Evolutionary conservation across 2,113 vertebrate genomes (phyloP).

Genomic region (Callipepla squamata): DNA sequence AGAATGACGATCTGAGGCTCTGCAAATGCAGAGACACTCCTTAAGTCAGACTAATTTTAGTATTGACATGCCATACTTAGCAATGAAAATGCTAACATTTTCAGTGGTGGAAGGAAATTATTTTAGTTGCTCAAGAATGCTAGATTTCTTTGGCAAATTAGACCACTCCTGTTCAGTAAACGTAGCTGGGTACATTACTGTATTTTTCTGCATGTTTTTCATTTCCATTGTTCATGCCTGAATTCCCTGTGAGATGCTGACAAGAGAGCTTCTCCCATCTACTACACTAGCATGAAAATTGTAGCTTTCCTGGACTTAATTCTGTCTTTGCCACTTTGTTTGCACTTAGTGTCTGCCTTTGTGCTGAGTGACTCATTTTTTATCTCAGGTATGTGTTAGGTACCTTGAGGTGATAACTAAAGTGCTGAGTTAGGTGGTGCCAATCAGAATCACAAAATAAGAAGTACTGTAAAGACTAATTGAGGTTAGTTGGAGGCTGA

Average conservation of each 20-base stretch:
- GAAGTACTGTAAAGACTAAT: neutral
- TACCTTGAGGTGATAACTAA: neutral
- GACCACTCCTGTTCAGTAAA: neutral
- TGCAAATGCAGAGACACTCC: neutral
- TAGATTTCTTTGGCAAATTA: neutral
- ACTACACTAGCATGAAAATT: neutral
- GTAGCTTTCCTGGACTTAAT: neutral
- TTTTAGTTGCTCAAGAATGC: conserved; percentile 22
- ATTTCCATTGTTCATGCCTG: neutral
- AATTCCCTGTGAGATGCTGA: neutral
- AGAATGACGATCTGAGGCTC: neutral
- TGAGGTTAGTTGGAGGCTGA: neutral
- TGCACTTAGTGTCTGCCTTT: neutral
- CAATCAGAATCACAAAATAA: neutral
- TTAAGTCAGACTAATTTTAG: neutral
- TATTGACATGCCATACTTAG: neutral
- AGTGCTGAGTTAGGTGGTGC: neutral
- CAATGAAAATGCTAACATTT: neutral
- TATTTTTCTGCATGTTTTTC: neutral
- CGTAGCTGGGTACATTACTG: accelerated
- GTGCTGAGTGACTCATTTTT: neutral
- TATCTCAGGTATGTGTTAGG: neutral
- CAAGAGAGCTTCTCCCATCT: neutral
- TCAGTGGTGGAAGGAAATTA: neutral
- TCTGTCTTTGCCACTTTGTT: neutral